Base-by-base conservation (phyloP, 2,797 vertebrate genomes). In the Eulemur mongoz region DNA sequence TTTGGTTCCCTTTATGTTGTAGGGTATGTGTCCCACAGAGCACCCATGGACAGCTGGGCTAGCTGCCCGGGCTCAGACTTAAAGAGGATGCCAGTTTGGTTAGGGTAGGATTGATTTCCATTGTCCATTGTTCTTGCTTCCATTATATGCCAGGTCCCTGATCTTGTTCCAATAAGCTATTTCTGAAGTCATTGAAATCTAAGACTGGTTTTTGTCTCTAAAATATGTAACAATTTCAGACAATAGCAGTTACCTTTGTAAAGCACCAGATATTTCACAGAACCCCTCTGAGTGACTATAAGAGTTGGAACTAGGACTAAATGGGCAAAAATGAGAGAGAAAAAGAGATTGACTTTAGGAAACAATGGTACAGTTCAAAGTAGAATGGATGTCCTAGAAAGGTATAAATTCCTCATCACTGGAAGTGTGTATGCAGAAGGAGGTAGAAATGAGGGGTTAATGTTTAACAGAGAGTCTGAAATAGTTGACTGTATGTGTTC, bases 161-260 rank as follows among this genome's bases (percentile, higher is more conserved):
- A 45, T 48, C 67, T 78, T n/a, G 22, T 83, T 95, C 50, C 87
- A 93, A 1, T 43, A 78, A 50, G 12, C 40, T 84, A 69, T 86
- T 61, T 23, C 81, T 75, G 35, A 61, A 79, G 69, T 57, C 18
- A 78, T 5, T 38, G 15, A 85, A 92, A 86, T 70, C 65, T 76
- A 93, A 85, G 61, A 50, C 30, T 95, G 32, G 17, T 3, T 67
- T 89, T 87, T 63, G 61, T 70, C 23, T 90, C 43, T 79, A 73
- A 92, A 88, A 80, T 73, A 73, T 30, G 10, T 52, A 87, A 86
- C 17, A 63, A 91, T 76, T 85, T 81, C 40, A 84, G 27, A 89
- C n/a, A 86, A 65, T 4, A 72, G 11, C n/a, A 82, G 9, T 93
- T 89, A 69, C n/a, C 63, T 94, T 95, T 89, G 67, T 81, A 67